Base-by-base conservation (phyloP, 2,113 vertebrate species). In the Hucho hucho region DNA sequence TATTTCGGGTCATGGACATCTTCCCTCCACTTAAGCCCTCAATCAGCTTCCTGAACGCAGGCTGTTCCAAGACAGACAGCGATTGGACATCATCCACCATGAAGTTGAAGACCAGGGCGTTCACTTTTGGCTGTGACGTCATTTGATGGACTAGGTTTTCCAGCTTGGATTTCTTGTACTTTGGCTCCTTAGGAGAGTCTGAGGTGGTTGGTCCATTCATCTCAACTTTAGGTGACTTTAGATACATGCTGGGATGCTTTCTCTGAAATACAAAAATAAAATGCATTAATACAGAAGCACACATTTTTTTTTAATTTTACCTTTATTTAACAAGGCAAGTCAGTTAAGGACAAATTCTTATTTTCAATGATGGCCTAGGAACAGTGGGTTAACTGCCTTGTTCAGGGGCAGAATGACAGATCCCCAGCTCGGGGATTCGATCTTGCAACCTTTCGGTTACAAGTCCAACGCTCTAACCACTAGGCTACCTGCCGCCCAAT, bases 61-160 rank as follows among this genome's bases (percentile, higher is more conserved):
- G 90, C 61, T 92, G 90, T 76, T 92, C 90, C 32, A 92, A 84
- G 46, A 93, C 64, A 3, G 90, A 88, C 72, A 93, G 91, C 0
- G 91, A 89, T 68, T 91, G 92, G n/a, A 89, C 91, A 3, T 93
- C 92, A 24, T 92, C 92, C 81, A 92, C 88, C 0, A 93, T 91
- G 80, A 91, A 93, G 76, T 83, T 87, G 64, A 89, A 92, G 64
- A 92, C 76, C 1, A 91, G 84, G n/a, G 87, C 77, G 2, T 93
- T 90, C 0, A 90, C 87, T 79, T 87, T 91, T 1, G 87, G 59
- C 12, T 92, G 90, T n/a, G 49, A 85, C 87, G 81, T 87, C 74
- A 75, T 81, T 90, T 56, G 86, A 18, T 53, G 89, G 70, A 90
- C 89, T 70, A 92, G 88, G 79, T 91, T 90, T 70, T 90, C 90